Percentiles rank a stretch among this genome's conserved stretches.
Evolutionary conservation across 2,113 vertebrate species (phyloP).

Genomic region (Corythaixoides concolor): DNA sequence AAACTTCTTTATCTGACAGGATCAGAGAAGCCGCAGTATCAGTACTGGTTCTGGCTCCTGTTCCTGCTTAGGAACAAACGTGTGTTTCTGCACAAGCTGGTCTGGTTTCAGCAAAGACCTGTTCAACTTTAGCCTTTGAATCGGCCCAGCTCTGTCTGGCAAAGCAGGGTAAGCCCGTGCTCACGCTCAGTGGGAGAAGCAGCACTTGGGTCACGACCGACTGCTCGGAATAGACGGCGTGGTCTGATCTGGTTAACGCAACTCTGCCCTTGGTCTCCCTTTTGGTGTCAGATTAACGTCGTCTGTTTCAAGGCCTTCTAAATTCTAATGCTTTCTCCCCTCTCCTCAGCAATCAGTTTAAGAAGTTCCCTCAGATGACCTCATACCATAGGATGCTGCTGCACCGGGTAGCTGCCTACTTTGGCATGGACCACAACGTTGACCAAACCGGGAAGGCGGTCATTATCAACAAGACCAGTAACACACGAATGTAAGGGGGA

Average conservation of each 20-base stretch:
- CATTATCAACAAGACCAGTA: conserved; percentile 98
- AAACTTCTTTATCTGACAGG: background rate
- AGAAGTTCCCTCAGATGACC: conserved; percentile 99
- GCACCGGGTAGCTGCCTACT: conserved; percentile 97
- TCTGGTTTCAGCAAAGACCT: background rate
- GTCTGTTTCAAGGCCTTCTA: background rate
- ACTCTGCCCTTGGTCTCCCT: background rate
- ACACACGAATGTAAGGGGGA: conserved; percentile 93
- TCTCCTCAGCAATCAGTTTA: conserved; percentile 92
- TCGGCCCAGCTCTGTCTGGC: background rate
- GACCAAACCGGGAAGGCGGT: conserved; percentile 98
- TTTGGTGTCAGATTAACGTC: background rate
- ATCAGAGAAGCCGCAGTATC: background rate
- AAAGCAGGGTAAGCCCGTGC: background rate
- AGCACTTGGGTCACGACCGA: rapidly evolving
- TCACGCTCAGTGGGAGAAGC: background rate
- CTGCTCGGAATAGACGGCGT: background rate
- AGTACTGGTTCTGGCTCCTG: background rate
- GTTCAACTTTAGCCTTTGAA: background rate
- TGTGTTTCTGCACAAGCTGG: background rate
- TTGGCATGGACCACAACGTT: conserved; percentile 99
- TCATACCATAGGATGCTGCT: conserved; percentile 99
- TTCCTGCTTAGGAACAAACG: background rate
- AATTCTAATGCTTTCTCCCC: background rate
- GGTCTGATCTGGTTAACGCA: background rate